phyloP scores from a whole-genome alignment of 2,797 vertebrate species.

The Cossypha caffra region DNA sequence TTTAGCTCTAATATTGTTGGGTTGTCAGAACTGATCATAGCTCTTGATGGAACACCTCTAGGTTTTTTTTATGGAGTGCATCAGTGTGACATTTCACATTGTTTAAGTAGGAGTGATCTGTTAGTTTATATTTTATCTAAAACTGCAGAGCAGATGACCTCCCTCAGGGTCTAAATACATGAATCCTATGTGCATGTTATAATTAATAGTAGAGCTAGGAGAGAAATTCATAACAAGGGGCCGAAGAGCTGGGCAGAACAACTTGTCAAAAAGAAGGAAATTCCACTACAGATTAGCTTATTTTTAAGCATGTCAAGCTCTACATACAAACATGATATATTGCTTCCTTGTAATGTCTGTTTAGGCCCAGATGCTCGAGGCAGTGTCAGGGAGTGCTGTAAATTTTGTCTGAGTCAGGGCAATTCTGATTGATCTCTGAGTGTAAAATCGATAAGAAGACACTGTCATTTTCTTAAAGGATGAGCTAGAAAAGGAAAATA shows the following conservation, averaged over 20 bases:
- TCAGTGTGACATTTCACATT: slow-evolving; percentile 81
- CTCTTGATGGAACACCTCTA: slow-evolving; percentile 81
- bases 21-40: slow-evolving; percentile 85
- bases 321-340: slow-evolving; percentile 85
- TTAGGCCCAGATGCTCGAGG: slow-evolving; percentile 78
- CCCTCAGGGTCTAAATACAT: slow-evolving; percentile 81
- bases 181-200: slow-evolving; percentile 80
- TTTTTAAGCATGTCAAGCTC: slow-evolving; percentile 89
- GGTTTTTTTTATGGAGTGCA: slow-evolving; percentile 76
- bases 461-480: slow-evolving; percentile 99
- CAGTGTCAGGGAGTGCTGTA: slow-evolving; percentile 86
- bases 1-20: slow-evolving; percentile 82
- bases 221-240: slow-evolving; percentile 81
- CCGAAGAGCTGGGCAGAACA: slow-evolving; percentile 81
- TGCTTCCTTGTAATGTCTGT: slow-evolving; percentile 87
- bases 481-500: slow-evolving; percentile 96
- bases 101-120: slow-evolving; percentile 84
- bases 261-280: slow-evolving; percentile 88
- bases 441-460: slow-evolving; percentile 99
- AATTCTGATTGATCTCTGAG: slow-evolving; percentile 99
- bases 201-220: slow-evolving; percentile 80
- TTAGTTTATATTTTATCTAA: slow-evolving; percentile 85
- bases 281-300: slow-evolving; percentile 93
- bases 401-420: slow-evolving; percentile 97
- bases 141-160: slow-evolving; percentile 81